Base-by-base conservation (phyloP, 92 coral and sea anemone genomes). In the Isaurus tuberculatus region DNA sequence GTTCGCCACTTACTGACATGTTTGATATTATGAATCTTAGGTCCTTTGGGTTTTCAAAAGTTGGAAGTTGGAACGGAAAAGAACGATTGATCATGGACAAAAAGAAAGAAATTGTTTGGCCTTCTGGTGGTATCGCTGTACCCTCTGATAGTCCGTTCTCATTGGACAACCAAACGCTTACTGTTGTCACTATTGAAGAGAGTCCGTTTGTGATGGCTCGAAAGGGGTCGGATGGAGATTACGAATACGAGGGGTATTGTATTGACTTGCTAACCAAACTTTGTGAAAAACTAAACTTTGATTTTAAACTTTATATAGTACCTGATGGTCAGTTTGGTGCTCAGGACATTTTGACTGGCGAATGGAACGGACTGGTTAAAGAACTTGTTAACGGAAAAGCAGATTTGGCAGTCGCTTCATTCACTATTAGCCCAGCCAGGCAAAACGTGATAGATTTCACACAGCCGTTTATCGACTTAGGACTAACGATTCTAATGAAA, bases 301-400 rank as follows among this genome's bases (percentile, higher is more conserved):
- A 86, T 28, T 95, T 83, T 65, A 88, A 89, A 70, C 81, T 95
- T 27, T 90, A 95, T 72, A 86, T 83, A 33, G 97, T 92, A 14
- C 86, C 91, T 8, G 95, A 93, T 58, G 84, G 87, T 5, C 83
- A 86, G 46, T 95, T 87, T 86, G 98, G 98, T 26, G 85, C 92
- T 0, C 83, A 74, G 46, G 87, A 93, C 79, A 40, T 90, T 7
- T 58, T 93, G 32, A 79, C 94, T 14, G 92, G 89, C 28, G 95
- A 91, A 74, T 93, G 98, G 98, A 93, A 93, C 71, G 98, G 98
- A 5, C 88, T 95, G 94, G 97, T 95, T 2, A 85, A 71, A 17
- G 98, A 95, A 55, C 34, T 95, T 9, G 34, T 88, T 1, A 80
- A 87, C 66, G 98, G 94, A 53, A 87, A 75, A 77, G 97, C 98